phyloP scores from a whole-genome alignment of 2,113 vertebrate species.

The Phodopus roborovskii region DNA sequence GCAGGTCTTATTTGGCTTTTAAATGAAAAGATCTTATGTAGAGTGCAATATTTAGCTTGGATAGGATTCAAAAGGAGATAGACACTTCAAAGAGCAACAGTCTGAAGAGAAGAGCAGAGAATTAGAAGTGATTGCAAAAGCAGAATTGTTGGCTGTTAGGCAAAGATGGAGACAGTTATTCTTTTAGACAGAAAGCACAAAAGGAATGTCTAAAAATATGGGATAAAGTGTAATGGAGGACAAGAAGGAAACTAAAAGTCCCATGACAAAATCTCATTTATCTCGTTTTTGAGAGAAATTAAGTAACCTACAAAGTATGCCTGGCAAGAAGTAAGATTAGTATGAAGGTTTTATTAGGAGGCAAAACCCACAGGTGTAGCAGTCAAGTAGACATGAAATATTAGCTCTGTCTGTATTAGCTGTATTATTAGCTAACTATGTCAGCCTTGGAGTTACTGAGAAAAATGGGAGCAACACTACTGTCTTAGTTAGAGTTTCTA shows the following conservation, averaged over 20 bases:
- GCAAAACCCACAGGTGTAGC: not conserved
- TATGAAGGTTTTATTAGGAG: not conserved
- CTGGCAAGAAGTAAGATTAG: not conserved
- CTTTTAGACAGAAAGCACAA: not conserved
- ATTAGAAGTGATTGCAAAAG: not conserved
- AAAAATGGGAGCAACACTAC: not conserved
- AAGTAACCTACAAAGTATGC: not conserved
- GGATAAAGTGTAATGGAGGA: not conserved
- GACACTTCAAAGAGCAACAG: not conserved
- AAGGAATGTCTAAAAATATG: not conserved
- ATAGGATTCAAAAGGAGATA: not conserved
- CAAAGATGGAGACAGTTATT: not conserved
- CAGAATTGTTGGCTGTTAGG: not conserved
- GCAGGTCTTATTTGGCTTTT: not conserved
- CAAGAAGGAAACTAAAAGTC: not conserved
- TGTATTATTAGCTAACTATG: not conserved
- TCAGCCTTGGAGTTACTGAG: not conserved
- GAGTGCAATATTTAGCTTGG: not conserved
- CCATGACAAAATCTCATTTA: not conserved
- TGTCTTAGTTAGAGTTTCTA: not conserved
- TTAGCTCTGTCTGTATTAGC: not conserved
- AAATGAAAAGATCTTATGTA: not conserved
- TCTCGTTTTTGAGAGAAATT: conserved; percentile 13
- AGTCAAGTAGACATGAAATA: not conserved
- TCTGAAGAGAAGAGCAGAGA: not conserved